Percentiles rank a stretch among this genome's conserved stretches.
Evolutionary conservation across 2,888 invertebrate species (phyloP).

Genomic region (Nesidiocoris tenuis): DNA sequence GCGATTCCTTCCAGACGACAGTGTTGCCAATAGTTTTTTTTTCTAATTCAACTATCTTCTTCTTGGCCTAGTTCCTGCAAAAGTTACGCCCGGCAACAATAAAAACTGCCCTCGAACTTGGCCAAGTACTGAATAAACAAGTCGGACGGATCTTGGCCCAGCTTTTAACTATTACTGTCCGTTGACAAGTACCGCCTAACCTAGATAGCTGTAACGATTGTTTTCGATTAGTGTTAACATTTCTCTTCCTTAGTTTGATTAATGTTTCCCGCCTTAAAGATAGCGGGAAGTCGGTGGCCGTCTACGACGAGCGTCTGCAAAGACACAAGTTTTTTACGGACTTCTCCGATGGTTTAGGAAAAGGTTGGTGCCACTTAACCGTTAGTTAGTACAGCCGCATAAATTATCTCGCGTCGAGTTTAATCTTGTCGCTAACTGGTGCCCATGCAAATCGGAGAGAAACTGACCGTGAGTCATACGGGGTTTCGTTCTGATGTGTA

Average conservation of each 20-base stretch:
- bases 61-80: neutral
- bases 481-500: neutral
- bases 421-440: neutral
- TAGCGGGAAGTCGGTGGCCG: constrained; percentile 24
- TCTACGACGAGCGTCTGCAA: constrained; percentile 10
- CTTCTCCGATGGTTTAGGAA: constrained; percentile 25
- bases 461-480: neutral
- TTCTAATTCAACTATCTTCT: neutral
- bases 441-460: neutral
- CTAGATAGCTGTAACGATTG: neutral
- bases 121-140: too few species aligned
- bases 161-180: neutral
- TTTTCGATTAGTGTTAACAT: neutral
- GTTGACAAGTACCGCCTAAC: neutral
- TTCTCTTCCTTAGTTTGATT: neutral
- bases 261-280: constrained; percentile 17
- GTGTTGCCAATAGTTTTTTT: too few species aligned
- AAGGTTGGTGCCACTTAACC: constrained; percentile 24
- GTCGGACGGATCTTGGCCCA: too few species aligned
- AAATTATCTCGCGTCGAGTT: neutral
- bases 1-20: too few species aligned
- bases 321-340: constrained; percentile 38
- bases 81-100: neutral
- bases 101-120: neutral
- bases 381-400: neutral